phyloP scores from a whole-genome alignment of 2,113 vertebrate species.

The Elephas maximus region DNA sequence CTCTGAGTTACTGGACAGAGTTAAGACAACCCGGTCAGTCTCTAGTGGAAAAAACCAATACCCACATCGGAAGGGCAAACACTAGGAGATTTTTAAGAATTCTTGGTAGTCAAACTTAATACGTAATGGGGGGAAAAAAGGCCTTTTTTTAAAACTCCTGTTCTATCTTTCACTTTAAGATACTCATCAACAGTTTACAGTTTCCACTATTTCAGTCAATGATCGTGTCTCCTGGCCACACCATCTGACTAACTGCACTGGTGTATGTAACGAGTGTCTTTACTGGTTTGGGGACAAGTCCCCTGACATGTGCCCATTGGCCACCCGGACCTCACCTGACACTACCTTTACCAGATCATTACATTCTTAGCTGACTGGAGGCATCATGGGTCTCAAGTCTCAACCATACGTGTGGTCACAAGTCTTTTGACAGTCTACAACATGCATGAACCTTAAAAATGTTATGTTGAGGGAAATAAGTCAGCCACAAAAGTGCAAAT shows the following conservation, averaged over 20 bases:
- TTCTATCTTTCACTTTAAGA: not conserved
- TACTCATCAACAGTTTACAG: not conserved
- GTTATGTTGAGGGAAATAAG: too few species aligned
- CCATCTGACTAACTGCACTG: not conserved
- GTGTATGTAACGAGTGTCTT: not conserved
- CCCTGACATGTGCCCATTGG: not conserved
- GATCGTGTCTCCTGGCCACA: not conserved
- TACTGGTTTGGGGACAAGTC: not conserved
- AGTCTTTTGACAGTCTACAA: not conserved
- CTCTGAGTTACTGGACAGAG: too few species aligned
- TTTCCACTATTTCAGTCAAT: too few species aligned
- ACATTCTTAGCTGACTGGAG: not conserved
- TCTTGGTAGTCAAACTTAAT: not conserved
- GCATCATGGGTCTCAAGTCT: not conserved
- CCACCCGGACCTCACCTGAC: not conserved
- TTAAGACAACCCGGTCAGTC: not conserved
- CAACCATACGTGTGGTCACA: not conserved
- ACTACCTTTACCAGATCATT: not conserved
- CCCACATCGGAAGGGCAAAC: constrained; percentile 11
- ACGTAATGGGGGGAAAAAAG: not conserved
- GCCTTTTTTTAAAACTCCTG: not conserved
- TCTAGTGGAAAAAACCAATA: not conserved
- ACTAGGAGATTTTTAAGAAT: not conserved
- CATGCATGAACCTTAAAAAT: too few species aligned
- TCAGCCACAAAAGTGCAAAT: too few species aligned